phyloP scores from a whole-genome alignment of 2,888 invertebrate genomes.

The Drosophila subsilvestris region DNA sequence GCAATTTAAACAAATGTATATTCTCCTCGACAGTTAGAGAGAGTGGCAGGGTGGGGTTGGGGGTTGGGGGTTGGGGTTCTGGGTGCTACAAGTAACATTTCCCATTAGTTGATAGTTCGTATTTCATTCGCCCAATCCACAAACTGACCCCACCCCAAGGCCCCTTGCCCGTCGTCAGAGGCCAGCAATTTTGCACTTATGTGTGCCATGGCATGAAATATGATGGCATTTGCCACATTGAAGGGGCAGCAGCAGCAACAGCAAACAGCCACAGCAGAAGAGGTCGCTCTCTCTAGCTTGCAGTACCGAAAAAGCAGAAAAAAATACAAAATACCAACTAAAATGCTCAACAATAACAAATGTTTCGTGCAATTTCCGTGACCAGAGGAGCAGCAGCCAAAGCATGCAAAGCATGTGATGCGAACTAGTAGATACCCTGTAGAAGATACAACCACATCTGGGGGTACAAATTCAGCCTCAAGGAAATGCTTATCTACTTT shows the following conservation, averaged over 20 bases:
- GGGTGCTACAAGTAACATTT: slow-evolving; percentile 23
- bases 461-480: neutral
- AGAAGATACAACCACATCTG: neutral
- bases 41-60: neutral
- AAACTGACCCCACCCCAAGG: slow-evolving; percentile 6
- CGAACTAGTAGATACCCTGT: neutral
- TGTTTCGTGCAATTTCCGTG: slow-evolving; percentile 53
- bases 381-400: slow-evolving; percentile 31
- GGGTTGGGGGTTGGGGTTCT: neutral
- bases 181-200: slow-evolving; percentile 73
- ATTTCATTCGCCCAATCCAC: slow-evolving; percentile 17
- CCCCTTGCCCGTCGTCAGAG: slow-evolving; percentile 35
- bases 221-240: slow-evolving; percentile 29
- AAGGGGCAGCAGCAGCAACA: neutral
- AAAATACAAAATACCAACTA: slow-evolving; percentile 20
- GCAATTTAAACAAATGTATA: slow-evolving; percentile 54
- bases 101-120: slow-evolving; percentile 64
- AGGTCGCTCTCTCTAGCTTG: neutral
- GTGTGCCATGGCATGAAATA: slow-evolving; percentile 33
- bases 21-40: slow-evolving; percentile 1
- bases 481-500: neutral
- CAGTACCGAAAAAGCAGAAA: slow-evolving; percentile 3
- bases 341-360: slow-evolving; percentile 55
- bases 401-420: slow-evolving; percentile 26
- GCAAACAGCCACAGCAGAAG: slow-evolving; percentile 30